phyloP scores from a whole-genome alignment of 2,113 vertebrate species.

The Antigone vipio region DNA sequence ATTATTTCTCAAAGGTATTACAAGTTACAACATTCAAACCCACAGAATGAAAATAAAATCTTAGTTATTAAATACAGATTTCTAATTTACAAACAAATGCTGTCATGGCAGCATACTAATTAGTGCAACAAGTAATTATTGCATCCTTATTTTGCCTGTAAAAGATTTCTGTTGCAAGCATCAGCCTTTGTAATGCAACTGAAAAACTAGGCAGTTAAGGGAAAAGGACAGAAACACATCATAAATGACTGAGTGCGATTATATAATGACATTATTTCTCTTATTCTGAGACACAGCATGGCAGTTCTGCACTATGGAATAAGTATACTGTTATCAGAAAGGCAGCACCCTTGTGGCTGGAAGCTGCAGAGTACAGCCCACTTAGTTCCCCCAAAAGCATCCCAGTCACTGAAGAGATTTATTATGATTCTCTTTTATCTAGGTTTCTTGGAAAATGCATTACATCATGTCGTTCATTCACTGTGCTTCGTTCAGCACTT shows the following conservation, averaged over 20 bases:
- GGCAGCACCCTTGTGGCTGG: neutral
- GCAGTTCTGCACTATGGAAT: neutral
- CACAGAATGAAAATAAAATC: neutral
- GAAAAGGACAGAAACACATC: neutral
- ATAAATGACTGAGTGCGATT: neutral
- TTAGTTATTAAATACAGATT: neutral
- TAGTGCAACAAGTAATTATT: neutral
- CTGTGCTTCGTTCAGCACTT: constrained; percentile 40
- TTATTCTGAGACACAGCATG: neutral
- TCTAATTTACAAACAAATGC: neutral
- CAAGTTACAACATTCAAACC: neutral
- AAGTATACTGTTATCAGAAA: neutral
- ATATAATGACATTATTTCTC: neutral
- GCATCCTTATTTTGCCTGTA: neutral
- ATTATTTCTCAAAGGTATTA: neutral
- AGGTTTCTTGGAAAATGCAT: neutral
- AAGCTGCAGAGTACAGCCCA: neutral
- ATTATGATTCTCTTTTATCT: neutral
- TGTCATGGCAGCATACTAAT: neutral
- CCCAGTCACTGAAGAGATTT: neutral
- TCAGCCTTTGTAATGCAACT: neutral
- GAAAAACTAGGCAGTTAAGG: neutral
- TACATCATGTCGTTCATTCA: neutral
- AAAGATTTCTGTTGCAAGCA: neutral
- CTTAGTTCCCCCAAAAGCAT: neutral